These are phyloP conservation scores for Drosophila subobscura DNA, from an alignment of 1,140 invertebrate species.

Conservation along the genomic window DNA sequence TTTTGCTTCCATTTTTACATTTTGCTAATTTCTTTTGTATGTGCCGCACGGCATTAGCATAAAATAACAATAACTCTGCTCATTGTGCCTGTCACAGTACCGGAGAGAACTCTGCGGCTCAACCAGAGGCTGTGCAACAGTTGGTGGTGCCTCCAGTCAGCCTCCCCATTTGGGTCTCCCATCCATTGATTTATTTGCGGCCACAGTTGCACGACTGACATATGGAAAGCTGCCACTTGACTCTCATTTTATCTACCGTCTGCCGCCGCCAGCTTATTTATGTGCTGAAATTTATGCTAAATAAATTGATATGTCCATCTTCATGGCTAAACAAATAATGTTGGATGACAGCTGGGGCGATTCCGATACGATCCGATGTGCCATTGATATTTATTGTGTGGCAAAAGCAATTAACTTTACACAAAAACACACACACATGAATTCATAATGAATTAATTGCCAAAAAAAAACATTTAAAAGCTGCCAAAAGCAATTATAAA, in stretches of 20 bases:
- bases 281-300: constrained; percentile 20
- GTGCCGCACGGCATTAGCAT: constrained; percentile 56
- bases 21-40: constrained; percentile 78
- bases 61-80: constrained; percentile 62
- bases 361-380: constrained; percentile 2
- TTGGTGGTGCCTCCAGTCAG: constrained; percentile 46
- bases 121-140: constrained; percentile 51
- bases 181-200: constrained; percentile 53
- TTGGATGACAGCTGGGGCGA: constrained; percentile 34
- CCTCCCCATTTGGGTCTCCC: no score
- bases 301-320: constrained; percentile 31
- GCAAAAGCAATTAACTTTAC: constrained; percentile 44
- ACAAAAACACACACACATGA: constrained; percentile 14
- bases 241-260: constrained; percentile 2
- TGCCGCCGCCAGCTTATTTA: constrained; percentile 21
- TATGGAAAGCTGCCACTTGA: constrained; percentile 56
- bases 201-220: constrained; percentile 44
- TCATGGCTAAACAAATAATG: constrained; percentile 29
- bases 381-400: constrained; percentile 29
- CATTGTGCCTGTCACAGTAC: constrained; percentile 14
- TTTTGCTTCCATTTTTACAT: constrained; percentile 34
- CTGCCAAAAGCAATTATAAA: no score
- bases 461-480: constrained; percentile 6
- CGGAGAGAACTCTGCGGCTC: not conserved
- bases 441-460: constrained; percentile 40